Conservation (phyloP, 2,113 vertebrate genomes). For the Theropithecus gelada region DNA sequence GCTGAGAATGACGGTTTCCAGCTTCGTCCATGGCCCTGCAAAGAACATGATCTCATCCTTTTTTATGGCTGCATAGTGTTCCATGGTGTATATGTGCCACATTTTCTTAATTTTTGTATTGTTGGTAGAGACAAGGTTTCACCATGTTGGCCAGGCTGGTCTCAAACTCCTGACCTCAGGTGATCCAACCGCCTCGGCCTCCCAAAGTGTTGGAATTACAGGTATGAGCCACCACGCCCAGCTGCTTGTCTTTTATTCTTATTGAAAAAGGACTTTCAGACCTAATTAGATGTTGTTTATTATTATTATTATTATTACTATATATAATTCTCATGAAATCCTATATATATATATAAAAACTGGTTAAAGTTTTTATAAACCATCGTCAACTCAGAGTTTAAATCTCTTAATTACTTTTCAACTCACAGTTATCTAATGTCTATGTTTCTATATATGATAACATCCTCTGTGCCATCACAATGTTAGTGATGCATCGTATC, state of each 20-base stretch:
- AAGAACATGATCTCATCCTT: too few relatives aligned
- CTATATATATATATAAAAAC: not conserved
- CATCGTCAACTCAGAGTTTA: not conserved
- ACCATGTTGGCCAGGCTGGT: too few relatives aligned
- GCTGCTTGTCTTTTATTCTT: not conserved
- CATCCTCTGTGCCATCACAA: not conserved
- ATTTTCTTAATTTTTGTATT: too few relatives aligned
- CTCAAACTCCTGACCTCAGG: too few relatives aligned
- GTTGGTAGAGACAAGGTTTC: too few relatives aligned
- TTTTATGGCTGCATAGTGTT: too few relatives aligned
- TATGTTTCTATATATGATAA: not conserved
- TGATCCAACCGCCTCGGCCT: too few relatives aligned
- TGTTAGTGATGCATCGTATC: not conserved
- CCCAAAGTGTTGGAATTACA: too few relatives aligned
- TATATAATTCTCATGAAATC: not conserved
- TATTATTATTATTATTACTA: not conserved
- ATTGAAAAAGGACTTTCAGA: not conserved
- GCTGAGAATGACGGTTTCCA: too few relatives aligned
- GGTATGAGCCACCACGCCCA: too few relatives aligned
- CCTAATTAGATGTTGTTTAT: not conserved
- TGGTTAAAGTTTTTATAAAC: not conserved
- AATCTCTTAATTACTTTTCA: slow-evolving; percentile 11
- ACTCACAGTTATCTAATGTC: not conserved
- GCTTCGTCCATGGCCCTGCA: too few relatives aligned
- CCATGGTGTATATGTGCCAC: too few relatives aligned